These are phyloP conservation scores for Liparis tanakae DNA, from an alignment of 2,797 vertebrate genomes.

Conservation along the genomic window DNA sequence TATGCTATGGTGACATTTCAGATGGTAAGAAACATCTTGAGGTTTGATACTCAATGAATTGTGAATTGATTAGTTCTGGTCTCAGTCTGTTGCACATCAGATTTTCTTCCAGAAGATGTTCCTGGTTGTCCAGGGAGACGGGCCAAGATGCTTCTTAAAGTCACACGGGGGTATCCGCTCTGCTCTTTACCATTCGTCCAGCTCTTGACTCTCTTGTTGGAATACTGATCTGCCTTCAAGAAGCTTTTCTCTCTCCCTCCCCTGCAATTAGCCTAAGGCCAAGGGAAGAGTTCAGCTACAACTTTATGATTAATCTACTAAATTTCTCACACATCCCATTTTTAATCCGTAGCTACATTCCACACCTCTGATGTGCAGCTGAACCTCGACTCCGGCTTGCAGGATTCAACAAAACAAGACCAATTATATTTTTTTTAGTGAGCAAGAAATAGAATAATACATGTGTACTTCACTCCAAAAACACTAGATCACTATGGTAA, in stretches of 20 bases:
- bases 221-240: slow-evolving; percentile 39
- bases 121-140: background rate
- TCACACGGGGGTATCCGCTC: slow-evolving; percentile 18
- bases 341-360: slow-evolving; percentile 17
- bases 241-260: slow-evolving; percentile 8
- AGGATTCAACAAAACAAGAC: slow-evolving; percentile 4
- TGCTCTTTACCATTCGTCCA: slow-evolving; percentile 29
- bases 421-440: background rate
- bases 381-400: background rate
- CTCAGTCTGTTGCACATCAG: slow-evolving; percentile 16
- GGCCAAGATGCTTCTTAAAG: slow-evolving; percentile 25
- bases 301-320: background rate
- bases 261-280: slow-evolving; percentile 24
- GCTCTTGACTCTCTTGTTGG: slow-evolving; percentile 33
- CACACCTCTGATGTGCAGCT: slow-evolving; percentile 6
- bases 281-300: slow-evolving; percentile 27
- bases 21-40: background rate
- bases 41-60: slow-evolving; percentile 1
- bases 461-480: background rate
- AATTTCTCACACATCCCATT: slow-evolving; percentile 18
- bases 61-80: background rate
- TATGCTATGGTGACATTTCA: background rate
- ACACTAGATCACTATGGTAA: background rate
- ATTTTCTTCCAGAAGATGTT: slow-evolving; percentile 39
- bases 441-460: background rate